These are phyloP conservation scores for Caenorhabditis doughertyi DNA, from an alignment of 2,888 invertebrate genomes.

Conservation along the genomic window DNA sequence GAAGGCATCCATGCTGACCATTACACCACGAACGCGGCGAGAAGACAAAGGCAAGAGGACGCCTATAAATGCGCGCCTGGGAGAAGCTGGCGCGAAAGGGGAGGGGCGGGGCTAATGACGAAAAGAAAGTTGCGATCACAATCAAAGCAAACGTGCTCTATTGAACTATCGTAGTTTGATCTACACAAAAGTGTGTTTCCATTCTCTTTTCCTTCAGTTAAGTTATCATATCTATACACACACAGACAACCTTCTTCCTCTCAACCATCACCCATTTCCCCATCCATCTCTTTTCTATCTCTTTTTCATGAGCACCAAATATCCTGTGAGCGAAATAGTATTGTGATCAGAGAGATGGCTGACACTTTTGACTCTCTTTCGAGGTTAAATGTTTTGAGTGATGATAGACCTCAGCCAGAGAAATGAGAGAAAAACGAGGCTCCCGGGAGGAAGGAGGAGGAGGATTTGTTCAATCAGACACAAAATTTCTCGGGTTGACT, in stretches of 20 bases:
- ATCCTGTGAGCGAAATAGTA: conserved; percentile 12
- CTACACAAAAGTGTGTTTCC: conserved; percentile 14
- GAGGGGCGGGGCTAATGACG: too few relatives aligned
- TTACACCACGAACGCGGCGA: conserved; percentile 70
- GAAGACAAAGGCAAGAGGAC: too few relatives aligned
- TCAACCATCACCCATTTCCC: background rate
- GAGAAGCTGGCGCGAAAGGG: too few relatives aligned
- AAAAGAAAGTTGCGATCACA: too few relatives aligned
- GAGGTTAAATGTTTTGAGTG: background rate
- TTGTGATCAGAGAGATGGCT: conserved; percentile 40
- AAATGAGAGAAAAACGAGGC: background rate
- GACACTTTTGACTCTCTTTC: background rate
- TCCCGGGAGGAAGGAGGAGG: too few relatives aligned
- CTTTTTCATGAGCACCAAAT: conserved; percentile 52
- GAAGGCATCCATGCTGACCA: conserved; percentile 74
- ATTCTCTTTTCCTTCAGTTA: conserved; percentile 5
- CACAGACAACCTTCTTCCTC: background rate
- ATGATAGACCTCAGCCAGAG: background rate
- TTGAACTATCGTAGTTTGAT: conserved; percentile 24
- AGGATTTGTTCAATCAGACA: conserved; percentile 45
- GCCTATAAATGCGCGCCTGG: too few relatives aligned
- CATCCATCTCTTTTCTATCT: conserved; percentile 9
- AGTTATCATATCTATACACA: conserved; percentile 45
- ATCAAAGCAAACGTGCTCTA: background rate
- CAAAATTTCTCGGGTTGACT: background rate